Percentiles rank a stretch among this genome's conserved stretches.
Conservation (phyloP, 2,113 vertebrate species). For the Gracilinanus agilis region DNA sequence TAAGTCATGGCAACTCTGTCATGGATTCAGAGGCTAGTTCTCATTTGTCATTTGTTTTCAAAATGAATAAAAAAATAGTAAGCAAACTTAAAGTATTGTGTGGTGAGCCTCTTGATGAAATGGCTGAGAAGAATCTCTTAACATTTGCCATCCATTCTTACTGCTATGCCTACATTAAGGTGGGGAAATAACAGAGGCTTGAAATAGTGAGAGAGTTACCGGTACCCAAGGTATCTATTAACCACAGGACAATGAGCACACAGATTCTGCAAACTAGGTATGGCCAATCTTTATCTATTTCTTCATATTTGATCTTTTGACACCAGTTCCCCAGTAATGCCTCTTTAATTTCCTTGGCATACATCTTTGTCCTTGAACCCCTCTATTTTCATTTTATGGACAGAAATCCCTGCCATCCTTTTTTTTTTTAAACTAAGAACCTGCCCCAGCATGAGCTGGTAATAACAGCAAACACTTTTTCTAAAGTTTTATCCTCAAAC, state of each 20-base stretch:
- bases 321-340: background rate
- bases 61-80: background rate
- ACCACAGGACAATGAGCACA: background rate
- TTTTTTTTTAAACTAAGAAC: background rate
- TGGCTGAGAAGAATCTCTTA: background rate
- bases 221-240: background rate
- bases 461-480: background rate
- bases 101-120: background rate
- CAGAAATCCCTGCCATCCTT: background rate
- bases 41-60: background rate
- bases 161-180: background rate
- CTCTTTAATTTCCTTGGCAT: background rate
- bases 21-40: background rate
- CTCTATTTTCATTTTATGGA: background rate
- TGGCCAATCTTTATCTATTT: background rate
- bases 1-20: background rate
- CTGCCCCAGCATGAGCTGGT: background rate
- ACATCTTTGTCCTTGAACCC: background rate
- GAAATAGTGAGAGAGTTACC: background rate
- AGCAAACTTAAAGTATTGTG: background rate
- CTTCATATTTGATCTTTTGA: background rate
- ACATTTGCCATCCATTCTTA: background rate
- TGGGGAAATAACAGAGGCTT: background rate
- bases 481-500: background rate
- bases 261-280: background rate